A percentile compares a stretch with the other conserved stretches of the same genome.
Evolutionary conservation across 2,797 vertebrate genomes (phyloP).

Genomic region (Amblyopsis hoosieri): DNA sequence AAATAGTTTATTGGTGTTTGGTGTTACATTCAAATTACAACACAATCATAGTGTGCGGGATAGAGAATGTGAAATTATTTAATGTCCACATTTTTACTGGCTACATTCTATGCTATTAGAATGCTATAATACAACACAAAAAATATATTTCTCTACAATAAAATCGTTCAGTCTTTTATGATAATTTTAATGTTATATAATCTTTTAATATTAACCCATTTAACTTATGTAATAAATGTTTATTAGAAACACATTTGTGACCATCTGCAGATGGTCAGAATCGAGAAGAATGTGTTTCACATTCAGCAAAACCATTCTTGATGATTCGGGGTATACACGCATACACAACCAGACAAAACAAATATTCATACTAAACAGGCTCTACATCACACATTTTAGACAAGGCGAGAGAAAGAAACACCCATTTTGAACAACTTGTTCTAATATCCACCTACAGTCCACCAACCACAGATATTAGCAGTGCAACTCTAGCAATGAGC

Average conservation of each 20-base stretch:
- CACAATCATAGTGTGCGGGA: constrained; percentile 81
- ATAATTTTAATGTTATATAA: neutral
- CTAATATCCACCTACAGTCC: constrained; percentile 1
- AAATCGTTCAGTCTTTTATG: constrained; percentile 1
- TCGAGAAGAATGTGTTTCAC: neutral
- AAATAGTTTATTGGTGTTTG: constrained; percentile 67
- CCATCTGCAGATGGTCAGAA: constrained; percentile 4
- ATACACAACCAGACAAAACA: constrained; percentile 12
- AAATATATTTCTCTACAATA: constrained; percentile 26
- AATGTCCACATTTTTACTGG: constrained; percentile 12
- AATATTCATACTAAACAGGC: constrained; percentile 14
- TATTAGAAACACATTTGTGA: constrained; percentile 11
- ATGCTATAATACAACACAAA: constrained; percentile 29
- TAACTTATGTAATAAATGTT: constrained; percentile 3
- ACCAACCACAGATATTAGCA: constrained; percentile 7
- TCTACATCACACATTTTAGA: constrained; percentile 28
- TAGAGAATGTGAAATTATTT: constrained; percentile 48
- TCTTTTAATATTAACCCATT: constrained; percentile 3
- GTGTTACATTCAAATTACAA: constrained; percentile 79
- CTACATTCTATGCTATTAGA: constrained; percentile 20
- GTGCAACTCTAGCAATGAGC: constrained; percentile 19
- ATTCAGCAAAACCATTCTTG: too few relatives aligned
- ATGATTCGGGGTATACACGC: too few relatives aligned
- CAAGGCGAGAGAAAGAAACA: constrained; percentile 53
- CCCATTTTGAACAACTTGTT: constrained; percentile 1